Base-by-base conservation (phyloP, 2,113 vertebrate genomes). In the Nothoprocta perdicaria region DNA sequence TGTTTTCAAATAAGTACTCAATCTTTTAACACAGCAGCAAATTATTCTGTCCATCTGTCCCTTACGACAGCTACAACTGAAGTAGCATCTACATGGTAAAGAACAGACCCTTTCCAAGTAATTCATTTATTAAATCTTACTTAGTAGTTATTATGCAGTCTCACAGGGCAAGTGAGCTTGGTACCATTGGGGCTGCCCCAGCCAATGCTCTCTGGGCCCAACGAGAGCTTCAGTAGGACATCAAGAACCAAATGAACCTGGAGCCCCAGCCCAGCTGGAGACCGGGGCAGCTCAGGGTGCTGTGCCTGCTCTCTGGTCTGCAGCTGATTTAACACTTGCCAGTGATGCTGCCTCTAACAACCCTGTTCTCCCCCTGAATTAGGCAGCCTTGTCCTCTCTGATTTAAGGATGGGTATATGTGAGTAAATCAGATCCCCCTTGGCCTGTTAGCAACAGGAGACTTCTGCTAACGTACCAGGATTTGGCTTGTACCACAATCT, bases 21-120 rank as follows among this genome's bases (percentile, higher is more conserved):
- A 16, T 93, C 88, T 91, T 58, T 89, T 94, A 95, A 95, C 78
- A 91, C n/a, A 83, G 63, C 33, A 75, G 83, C 80, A 75, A 55
- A 92, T 97, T 95, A 82, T 94, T 89, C 72, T 88, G 41, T 48
- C 72, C 78, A 41, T 91, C 78, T 92, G 58, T 86, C 92, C 94
- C 80, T 69, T 45, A 40, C 73, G 66, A 67, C 84, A 91, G 19
- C 71, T 55, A 35, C 48, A 75, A 80, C 13, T 23, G 88, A 95
- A 7, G 52, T 92, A 62, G 22, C 89, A 71, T 91, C 84, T 93
- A 76, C 26, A 46, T 80, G 67, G 76, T 76, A 66, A 89, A 60
- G 45, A 75, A 31, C 84, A 73, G 94, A 86, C 58, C 17, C 22
- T 78, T 87, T 82, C 53, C 52, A 89, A 93, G 48, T 63, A 52